Conservation (phyloP, 2,888 invertebrate species). For the Drosophila monieri region DNA sequence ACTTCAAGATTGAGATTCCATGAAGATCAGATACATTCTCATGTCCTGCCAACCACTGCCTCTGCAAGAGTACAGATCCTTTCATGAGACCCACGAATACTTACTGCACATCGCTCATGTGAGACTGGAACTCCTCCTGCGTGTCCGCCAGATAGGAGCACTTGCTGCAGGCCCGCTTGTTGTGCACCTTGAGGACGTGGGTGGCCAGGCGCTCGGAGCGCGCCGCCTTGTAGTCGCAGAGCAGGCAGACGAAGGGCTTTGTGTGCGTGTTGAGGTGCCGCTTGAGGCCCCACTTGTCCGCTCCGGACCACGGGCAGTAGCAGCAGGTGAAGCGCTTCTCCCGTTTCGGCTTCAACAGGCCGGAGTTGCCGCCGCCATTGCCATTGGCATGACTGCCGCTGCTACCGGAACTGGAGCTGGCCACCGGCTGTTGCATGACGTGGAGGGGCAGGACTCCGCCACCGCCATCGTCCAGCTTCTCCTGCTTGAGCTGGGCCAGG, state of each 20-base stretch:
- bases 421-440: conserved; percentile 66
- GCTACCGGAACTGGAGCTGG: conserved; percentile 70
- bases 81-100: conserved; percentile 79
- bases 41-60: too few species aligned
- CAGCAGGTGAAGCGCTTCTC: conserved; percentile 93
- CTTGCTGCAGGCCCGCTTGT: conserved; percentile 94
- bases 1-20: not conserved
- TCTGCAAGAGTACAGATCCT: not conserved
- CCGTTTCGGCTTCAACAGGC: conserved; percentile 84
- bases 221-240: conserved; percentile 97
- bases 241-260: conserved; percentile 94
- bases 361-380: conserved; percentile 56
- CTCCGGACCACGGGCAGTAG: conserved; percentile 96
- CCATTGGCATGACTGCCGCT: conserved; percentile 57
- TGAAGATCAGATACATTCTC: too few species aligned
- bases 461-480: conserved; percentile 81
- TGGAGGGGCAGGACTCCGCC: conserved; percentile 66
- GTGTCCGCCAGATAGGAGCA: conserved; percentile 95
- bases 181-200: conserved; percentile 95
- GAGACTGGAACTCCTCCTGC: conserved; percentile 90
- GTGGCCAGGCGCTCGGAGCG: conserved; percentile 95
- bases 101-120: conserved; percentile 91
- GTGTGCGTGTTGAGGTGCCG: conserved; percentile 96
- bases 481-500: conserved; percentile 82
- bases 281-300: conserved; percentile 97